These are phyloP conservation scores for Pemphigus obesinymphae DNA, from an alignment of 1,140 invertebrate genomes.

Conservation along the genomic window DNA sequence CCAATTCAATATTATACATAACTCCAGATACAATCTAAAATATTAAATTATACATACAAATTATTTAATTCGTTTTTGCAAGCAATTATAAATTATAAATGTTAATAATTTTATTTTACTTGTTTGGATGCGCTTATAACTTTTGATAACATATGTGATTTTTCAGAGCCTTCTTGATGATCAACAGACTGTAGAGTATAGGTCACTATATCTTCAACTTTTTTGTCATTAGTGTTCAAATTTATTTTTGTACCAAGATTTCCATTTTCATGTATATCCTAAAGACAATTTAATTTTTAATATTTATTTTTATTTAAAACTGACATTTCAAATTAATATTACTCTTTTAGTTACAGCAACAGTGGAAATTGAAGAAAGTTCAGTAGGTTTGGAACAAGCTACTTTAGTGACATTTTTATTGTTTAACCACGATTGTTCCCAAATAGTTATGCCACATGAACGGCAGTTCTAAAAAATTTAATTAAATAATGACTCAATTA, in stretches of 20 bases:
- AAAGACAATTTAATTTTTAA: neutral
- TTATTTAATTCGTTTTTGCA: neutral
- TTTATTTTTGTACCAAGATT: neutral
- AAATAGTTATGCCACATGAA: constrained; percentile 57
- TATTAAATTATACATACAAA: neutral
- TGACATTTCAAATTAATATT: neutral
- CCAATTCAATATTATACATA: constrained; percentile 14
- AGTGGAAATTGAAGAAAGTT: neutral
- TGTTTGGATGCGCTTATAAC: constrained; percentile 14
- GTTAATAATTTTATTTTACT: neutral
- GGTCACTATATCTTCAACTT: constrained; percentile 16
- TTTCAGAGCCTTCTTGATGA: neutral
- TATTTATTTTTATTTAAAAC: neutral
- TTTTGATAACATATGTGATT: constrained; percentile 25
- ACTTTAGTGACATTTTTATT: constrained; percentile 51
- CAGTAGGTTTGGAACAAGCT: constrained; percentile 30
- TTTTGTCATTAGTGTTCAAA: neutral
- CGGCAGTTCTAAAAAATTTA: constrained; percentile 39
- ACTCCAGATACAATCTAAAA: constrained; percentile 22
- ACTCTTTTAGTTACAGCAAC: constrained; percentile 12
- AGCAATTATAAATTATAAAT: neutral
- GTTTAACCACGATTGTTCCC: constrained; percentile 60
- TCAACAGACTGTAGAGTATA: neutral
- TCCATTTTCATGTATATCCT: constrained; percentile 30
- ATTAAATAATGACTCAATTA: constrained; percentile 2